phyloP scores from a whole-genome alignment of 2,888 invertebrate genomes.

The Agriopis marginaria region DNA sequence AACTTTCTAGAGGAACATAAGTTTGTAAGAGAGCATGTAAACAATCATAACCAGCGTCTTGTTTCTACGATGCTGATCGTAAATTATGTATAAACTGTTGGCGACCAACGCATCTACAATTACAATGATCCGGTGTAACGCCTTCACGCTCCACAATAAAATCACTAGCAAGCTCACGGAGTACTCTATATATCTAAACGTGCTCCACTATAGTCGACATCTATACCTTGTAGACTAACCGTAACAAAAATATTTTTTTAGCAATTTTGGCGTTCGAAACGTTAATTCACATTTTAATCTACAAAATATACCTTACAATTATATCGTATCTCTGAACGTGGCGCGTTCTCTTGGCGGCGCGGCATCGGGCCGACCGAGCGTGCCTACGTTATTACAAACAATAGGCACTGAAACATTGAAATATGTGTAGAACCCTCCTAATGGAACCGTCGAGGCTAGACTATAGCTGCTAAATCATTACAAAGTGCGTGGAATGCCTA shows the following conservation, averaged over 20 bases:
- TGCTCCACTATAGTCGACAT: conserved; percentile 54
- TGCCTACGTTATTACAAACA: conserved; percentile 69
- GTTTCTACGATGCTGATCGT: conserved; percentile 16
- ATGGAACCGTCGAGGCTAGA: conserved; percentile 50
- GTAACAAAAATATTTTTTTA: conserved; percentile 75
- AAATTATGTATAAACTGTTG: conserved; percentile 32
- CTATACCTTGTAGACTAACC: conserved; percentile 51
- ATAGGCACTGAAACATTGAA: conserved; percentile 77
- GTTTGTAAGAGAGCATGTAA: not conserved
- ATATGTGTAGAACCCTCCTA: conserved; percentile 56
- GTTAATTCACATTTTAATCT: conserved; percentile 61
- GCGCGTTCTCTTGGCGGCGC: conserved; percentile 53
- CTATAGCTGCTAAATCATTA: conserved; percentile 69
- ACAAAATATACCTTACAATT: conserved; percentile 73
- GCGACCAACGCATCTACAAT: conserved; percentile 35
- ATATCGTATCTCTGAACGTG: conserved; percentile 81
- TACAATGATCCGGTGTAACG: conserved; percentile 30
- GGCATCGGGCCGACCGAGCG: conserved; percentile 55
- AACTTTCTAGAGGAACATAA: not conserved
- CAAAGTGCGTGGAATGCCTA: conserved; percentile 69
- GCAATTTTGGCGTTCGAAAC: conserved; percentile 71
- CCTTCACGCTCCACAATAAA: conserved; percentile 47
- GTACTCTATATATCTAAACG: conserved; percentile 61
- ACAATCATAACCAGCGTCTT: conserved; percentile 7
- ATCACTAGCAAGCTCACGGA: conserved; percentile 70